These are phyloP conservation scores for Pteropus rufus DNA, from an alignment of 2,797 vertebrate species.

Conservation along the genomic window DNA sequence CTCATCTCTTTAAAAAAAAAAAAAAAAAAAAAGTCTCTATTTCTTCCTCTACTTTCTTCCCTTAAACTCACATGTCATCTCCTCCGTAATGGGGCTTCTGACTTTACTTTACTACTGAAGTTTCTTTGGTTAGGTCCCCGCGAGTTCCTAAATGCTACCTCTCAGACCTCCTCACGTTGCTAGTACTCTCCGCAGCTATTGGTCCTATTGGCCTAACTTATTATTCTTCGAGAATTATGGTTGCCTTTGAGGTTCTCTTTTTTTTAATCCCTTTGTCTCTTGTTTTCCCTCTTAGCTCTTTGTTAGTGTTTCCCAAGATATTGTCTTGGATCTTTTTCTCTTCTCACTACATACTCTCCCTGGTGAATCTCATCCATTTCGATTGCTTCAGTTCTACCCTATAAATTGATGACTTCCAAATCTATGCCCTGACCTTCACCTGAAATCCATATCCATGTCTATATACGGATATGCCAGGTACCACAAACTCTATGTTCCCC, in stretches of 20 bases:
- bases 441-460: not conserved
- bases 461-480: not conserved
- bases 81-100: not conserved
- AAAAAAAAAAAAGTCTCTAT: not conserved
- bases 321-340: not conserved
- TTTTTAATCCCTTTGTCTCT: not conserved
- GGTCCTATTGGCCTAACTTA: not conserved
- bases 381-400: not conserved
- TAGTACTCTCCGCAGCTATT: not conserved
- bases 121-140: not conserved
- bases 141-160: not conserved
- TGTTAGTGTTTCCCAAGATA: not conserved
- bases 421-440: not conserved
- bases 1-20: not conserved
- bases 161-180: not conserved
- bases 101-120: not conserved
- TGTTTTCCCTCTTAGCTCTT: not conserved
- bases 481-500: not conserved
- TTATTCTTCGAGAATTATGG: not conserved
- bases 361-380: not conserved
- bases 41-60: not conserved
- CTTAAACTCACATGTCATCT: not conserved
- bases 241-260: not conserved
- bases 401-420: not conserved
- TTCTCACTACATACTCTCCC: not conserved